Conservation (phyloP, 2,888 invertebrate species). For the Torymus texanus region DNA sequence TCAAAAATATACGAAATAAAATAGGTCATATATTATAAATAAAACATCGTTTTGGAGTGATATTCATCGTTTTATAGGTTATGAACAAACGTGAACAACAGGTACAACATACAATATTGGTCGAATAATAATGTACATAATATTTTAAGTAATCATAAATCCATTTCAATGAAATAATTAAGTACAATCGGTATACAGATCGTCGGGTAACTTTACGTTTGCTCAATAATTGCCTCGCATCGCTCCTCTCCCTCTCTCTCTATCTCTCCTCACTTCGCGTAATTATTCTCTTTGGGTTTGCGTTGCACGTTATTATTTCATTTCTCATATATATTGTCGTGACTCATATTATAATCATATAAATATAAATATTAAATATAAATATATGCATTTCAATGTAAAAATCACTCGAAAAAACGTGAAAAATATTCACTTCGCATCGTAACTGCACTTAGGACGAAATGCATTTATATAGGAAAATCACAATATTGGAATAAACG, state of each 20-base stretch:
- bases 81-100: slow-evolving; percentile 57
- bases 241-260: neutral
- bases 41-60: slow-evolving; percentile 33
- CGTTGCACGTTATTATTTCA: slow-evolving; percentile 16
- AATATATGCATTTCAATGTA: slow-evolving; percentile 56
- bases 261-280: neutral
- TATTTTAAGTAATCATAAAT: slow-evolving; percentile 43
- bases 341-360: slow-evolving; percentile 48
- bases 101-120: slow-evolving; percentile 57
- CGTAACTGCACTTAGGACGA: slow-evolving; percentile 56
- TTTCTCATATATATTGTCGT: slow-evolving; percentile 49
- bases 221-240: slow-evolving; percentile 13
- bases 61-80: slow-evolving; percentile 54
- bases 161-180: slow-evolving; percentile 44
- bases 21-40: slow-evolving; percentile 10
- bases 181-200: slow-evolving; percentile 48
- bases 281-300: slow-evolving; percentile 5
- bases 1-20: slow-evolving; percentile 1
- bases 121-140: slow-evolving; percentile 56
- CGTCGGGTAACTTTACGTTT: slow-evolving; percentile 35
- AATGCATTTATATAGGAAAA: slow-evolving; percentile 50
- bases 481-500: slow-evolving; percentile 46
- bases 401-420: slow-evolving; percentile 55
- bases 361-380: slow-evolving; percentile 51
- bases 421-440: slow-evolving; percentile 51